Evolutionary conservation across 2,113 vertebrate genomes (phyloP), one percentile per base, ranked within the genome.

Genomic region (Rutilus rutilus): DNA sequence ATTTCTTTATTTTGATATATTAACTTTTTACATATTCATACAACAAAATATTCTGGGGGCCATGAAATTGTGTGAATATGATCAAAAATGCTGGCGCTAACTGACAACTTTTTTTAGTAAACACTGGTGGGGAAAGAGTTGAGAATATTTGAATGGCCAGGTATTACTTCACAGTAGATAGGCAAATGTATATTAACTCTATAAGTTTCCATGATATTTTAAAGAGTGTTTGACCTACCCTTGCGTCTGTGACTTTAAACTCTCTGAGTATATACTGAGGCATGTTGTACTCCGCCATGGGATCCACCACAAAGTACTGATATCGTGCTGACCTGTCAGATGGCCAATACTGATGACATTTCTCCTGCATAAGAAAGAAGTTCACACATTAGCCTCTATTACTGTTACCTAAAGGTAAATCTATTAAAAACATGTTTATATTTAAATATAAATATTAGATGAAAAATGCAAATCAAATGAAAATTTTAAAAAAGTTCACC

Each of bases 221-320:
- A 69, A n/a, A 14, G 21, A 39, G 45, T 71, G n/a, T 52, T 69
- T 36, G 39, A 88, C 94, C 89, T 86, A 94, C 93, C 87, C 94
- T 94, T 87, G 94, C 94, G 39, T 95, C 94, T 0, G 94, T 95
- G 75, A 95, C 94, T 92, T 95, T 95, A 88, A 95, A 95, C 90
- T 95, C 94, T 90, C 94, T 64, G 12, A 95, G 94, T 80, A 95
- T 95, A 91, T 95, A 95, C 89, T 95, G 94, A 69, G 94, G 94
- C 94, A 95, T 95, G 91, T 95, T 95, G 90, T 95, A 95, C 87
- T 95, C 94, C 0, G 94, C 94, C 94, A 95, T 95, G 74, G 94
- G 94, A 88, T 95, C 94, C 89, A 95, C 94, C 79, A 95, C 94
- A 73, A 95, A 95, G 91, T 95, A 95, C 92, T 95, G 94, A 91